Evolutionary conservation across 2,797 vertebrate species (phyloP), one percentile per base, ranked within the genome.

Genomic region (Ciconia nigra): DNA sequence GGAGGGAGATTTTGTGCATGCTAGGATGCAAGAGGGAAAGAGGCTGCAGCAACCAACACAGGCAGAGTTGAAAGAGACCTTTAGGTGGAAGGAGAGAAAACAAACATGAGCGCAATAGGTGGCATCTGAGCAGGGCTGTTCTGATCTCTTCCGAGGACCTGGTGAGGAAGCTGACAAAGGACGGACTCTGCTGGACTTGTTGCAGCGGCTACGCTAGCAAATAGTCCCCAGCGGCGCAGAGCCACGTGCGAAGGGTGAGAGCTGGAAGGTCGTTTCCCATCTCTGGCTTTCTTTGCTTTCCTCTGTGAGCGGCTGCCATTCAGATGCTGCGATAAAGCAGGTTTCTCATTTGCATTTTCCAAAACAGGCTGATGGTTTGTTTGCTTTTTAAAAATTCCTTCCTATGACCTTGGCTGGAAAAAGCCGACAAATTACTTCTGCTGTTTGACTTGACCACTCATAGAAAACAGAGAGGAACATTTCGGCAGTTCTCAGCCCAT

Each of bases 401-500:
- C 94, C 92, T 97, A 58, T 85, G 87, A 96, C 91, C 91, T 97
- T 95, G 83, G 44, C 90, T 62, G 57, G 51, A 90, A 92, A 86
- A 93, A 83, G 52, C 31, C 79, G 69, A 85, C 67, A 58, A 41
- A 89, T 89, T 69, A 44, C 59, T 95, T 87, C 91, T 93, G 81
- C 89, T 83, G 1, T 84, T 79, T 97, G 74, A 89, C n/a, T 73
- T 90, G 92, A 92, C 95, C 8, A 0, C 88, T 81, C 44, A 2
- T 18, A 83, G 79, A 94, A 96, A 81, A 79, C 35, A 26, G 85
- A 63, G 82, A 77, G 46, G 89, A 78, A 73, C 61, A n/a, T 87
- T 96, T 62, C 31, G 86, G 81, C 88, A 63, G 58, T 84, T 94
- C 88, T 79, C 87, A n/a, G 73, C 72, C 70, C 58, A 15, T 57